Evolutionary conservation across 2,888 invertebrate genomes (phyloP).

Genomic region (Meghimatium bilineatum): DNA sequence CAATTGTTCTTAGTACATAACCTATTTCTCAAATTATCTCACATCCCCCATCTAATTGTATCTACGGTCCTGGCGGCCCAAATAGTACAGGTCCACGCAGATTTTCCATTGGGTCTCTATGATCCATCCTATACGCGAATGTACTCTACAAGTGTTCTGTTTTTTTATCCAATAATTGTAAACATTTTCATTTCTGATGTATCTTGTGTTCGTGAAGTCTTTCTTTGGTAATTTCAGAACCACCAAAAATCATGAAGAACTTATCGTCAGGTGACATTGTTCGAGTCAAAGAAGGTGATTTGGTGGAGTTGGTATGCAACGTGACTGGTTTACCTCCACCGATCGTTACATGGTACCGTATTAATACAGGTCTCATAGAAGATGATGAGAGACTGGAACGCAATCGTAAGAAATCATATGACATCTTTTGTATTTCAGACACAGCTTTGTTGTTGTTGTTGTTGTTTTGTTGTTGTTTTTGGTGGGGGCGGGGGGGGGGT

Average conservation of each 20-base stretch:
- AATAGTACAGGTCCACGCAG: no score
- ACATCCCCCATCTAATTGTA: no score
- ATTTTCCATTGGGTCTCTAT: no score
- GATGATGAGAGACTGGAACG: conserved; percentile 51
- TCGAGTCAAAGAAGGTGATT: conserved; percentile 94
- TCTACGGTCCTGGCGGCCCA: no score
- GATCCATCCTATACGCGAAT: no score
- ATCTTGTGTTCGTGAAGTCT: no score
- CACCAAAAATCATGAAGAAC: conserved; percentile 93
- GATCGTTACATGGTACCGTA: conserved; percentile 90
- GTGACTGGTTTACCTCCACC: conserved; percentile 88
- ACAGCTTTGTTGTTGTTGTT: no score
- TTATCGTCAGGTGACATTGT: conserved; percentile 88
- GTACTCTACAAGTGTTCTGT: no score
- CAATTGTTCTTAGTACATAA: no score
- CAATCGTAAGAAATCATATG: conserved; percentile 57
- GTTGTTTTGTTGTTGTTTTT: not conserved
- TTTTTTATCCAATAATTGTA: no score
- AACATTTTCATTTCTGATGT: no score
- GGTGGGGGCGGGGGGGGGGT: not conserved
- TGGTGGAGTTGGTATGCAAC: conserved; percentile 89
- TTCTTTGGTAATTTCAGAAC: conserved; percentile 82
- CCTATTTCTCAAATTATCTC: no score
- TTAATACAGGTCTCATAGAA: conserved; percentile 50
- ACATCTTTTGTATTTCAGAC: not conserved